Evolutionary conservation across 2,888 invertebrate genomes (phyloP), one percentile per base, ranked within the genome.

Genomic region (Shargacucullia verbasci): DNA sequence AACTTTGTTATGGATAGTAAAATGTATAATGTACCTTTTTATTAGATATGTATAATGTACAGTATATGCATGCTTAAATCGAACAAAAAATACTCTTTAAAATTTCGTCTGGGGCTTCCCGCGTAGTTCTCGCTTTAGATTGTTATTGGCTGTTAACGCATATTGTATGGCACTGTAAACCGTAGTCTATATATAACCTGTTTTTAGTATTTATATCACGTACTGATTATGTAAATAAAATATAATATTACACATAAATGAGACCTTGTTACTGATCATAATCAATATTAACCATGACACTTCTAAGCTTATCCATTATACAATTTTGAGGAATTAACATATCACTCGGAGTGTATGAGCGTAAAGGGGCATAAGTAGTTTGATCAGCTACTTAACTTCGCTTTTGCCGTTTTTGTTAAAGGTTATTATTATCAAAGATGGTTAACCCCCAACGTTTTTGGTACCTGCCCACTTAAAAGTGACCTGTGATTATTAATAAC

Each of bases 141-240:
- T 73, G 72, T 69, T 63, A 60, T 58, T 66, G 59, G 52, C 66
- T 52, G 60, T 54, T 65, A 56, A 44, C 41, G 47, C 53, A 58
- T 20, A 20, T 20, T 61, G 52, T 52, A 59, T 46, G 44, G 39
- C 41, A 69, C 43, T 73, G 73, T 75, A 50, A 59, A 68, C 34
- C 56, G 31, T 73, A 54, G 2, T 25, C 38, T 57, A 59, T 27
- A 34, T 52, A 41, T 38, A 37, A 56, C 53, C 57, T 65, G 48
- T 75, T 56, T 46, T 49, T 56, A 53, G 57, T 75, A 67, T 70
- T 64, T 76, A 69, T 62, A 69, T 58, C 60, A 57, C 56, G 70
- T 62, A 72, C 40, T 76, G 58, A 62, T 68, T 73, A 64, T 68
- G 72, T 75, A 70, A 73, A 76, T 76, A 76, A 75, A 76, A 62